phyloP scores from a whole-genome alignment of 2,888 invertebrate species.

The Hypercompe scribonia region DNA sequence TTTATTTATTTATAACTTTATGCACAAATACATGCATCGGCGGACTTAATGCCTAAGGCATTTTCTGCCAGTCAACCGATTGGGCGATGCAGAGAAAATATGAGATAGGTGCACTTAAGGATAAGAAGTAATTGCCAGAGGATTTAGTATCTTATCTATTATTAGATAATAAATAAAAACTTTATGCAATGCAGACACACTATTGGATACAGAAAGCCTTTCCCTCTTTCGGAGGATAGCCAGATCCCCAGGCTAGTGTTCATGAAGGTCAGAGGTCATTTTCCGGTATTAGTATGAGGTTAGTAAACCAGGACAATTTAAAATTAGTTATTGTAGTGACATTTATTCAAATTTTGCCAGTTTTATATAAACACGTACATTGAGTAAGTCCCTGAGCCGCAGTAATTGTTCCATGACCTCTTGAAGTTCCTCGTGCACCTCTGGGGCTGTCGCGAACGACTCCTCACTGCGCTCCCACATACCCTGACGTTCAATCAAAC shows the following conservation, averaged over 20 bases:
- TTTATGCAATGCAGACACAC: background rate
- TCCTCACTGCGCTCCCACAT: constrained; percentile 71
- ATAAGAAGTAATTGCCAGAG: too few relatives aligned
- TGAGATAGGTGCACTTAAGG: too few relatives aligned
- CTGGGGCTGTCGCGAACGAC: constrained; percentile 59
- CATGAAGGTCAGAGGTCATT: background rate
- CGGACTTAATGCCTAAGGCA: too few relatives aligned
- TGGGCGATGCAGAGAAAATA: too few relatives aligned
- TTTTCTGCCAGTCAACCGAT: too few relatives aligned
- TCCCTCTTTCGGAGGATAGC: background rate
- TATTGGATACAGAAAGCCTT: too few relatives aligned
- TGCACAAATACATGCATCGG: too few relatives aligned
- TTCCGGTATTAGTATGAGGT: background rate
- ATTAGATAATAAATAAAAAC: background rate
- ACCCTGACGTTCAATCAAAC: constrained; percentile 60
- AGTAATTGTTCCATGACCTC: constrained; percentile 68
- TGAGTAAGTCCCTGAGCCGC: constrained; percentile 64
- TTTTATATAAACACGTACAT: constrained; percentile 59
- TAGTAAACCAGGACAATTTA: background rate
- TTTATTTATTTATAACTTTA: too few relatives aligned
- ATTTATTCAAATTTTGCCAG: background rate
- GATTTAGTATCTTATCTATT: too few relatives aligned
- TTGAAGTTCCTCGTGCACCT: constrained; percentile 67
- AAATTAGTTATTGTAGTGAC: background rate
- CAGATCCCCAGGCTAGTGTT: background rate